These are phyloP conservation scores for Lasaia peninsularis DNA, from an alignment of 1,140 invertebrate species.

Conservation along the genomic window DNA sequence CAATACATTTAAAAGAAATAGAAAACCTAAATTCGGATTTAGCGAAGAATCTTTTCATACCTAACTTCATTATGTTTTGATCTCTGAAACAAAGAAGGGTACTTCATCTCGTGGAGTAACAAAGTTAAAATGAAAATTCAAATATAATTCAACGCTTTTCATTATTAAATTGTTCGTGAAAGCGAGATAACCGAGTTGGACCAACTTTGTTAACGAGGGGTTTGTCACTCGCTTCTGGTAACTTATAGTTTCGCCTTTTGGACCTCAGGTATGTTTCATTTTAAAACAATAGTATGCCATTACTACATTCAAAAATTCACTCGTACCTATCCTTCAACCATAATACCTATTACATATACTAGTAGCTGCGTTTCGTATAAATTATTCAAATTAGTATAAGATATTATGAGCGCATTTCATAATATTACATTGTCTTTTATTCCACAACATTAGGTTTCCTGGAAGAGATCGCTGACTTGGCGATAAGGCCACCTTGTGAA, in stretches of 20 bases:
- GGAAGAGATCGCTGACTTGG: no score
- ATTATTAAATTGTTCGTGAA: conserved; percentile 66
- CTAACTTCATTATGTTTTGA: conserved; percentile 10
- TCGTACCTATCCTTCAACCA: no score
- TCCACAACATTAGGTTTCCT: no score
- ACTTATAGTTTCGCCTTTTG: conserved; percentile 2
- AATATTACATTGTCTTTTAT: no score
- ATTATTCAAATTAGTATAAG: no score
- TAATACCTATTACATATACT: no score
- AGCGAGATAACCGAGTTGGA: conserved; percentile 42
- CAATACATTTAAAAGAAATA: not conserved
- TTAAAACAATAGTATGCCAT: no score
- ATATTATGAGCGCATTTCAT: no score
- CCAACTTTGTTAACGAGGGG: conserved; percentile 37
- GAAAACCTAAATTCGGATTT: not conserved
- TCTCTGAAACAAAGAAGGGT: conserved; percentile 20
- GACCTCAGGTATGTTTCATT: not conserved
- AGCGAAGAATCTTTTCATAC: not conserved
- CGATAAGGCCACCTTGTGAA: no score
- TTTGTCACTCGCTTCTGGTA: conserved; percentile 3
- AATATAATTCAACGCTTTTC: conserved; percentile 54
- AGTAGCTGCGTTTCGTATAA: no score
- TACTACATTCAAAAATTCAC: no score
- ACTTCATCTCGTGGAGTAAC: conserved; percentile 24
- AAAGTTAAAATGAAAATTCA: conserved; percentile 41